These are phyloP conservation scores for Huso huso DNA, from an alignment of 2,797 vertebrate genomes.

Conservation along the genomic window DNA sequence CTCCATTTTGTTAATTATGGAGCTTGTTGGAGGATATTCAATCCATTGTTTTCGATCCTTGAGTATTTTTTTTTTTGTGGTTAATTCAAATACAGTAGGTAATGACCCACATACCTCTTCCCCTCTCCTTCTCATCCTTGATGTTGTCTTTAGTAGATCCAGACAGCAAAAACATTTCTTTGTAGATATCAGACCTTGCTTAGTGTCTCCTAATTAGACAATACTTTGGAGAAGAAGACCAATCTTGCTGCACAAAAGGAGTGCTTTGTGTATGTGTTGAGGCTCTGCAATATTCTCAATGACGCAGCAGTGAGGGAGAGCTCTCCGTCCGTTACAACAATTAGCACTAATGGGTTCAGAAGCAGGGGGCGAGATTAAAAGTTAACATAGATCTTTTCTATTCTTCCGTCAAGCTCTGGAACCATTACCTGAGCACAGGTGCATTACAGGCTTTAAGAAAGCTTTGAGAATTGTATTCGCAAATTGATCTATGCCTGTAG, in stretches of 20 bases:
- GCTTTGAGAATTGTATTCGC: not conserved
- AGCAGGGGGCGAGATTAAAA: not conserved
- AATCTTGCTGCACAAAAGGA: no score
- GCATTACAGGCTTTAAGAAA: no score
- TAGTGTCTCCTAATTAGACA: not conserved
- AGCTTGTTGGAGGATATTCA: slow-evolving; percentile 1
- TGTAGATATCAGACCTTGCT: not conserved
- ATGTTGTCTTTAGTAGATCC: not conserved
- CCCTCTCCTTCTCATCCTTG: not conserved
- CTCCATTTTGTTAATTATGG: not conserved
- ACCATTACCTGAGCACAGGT: no score
- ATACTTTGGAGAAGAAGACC: not conserved
- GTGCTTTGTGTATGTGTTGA: not conserved
- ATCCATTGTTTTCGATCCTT: not conserved
- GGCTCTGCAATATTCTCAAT: not conserved
- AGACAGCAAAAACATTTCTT: not conserved
- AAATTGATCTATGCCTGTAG: no score
- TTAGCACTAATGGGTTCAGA: not conserved
- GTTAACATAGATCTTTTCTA: not conserved
- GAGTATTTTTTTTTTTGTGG: no score
- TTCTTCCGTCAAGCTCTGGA: no score
- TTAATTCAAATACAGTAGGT: not conserved
- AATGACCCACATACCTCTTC: not conserved
- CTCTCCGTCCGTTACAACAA: not conserved
- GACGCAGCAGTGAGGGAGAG: not conserved